Percentiles rank a stretch among this genome's conserved stretches.
Evolutionary conservation across 1,140 invertebrate genomes (phyloP).

Genomic region (Hermetia illucens): DNA sequence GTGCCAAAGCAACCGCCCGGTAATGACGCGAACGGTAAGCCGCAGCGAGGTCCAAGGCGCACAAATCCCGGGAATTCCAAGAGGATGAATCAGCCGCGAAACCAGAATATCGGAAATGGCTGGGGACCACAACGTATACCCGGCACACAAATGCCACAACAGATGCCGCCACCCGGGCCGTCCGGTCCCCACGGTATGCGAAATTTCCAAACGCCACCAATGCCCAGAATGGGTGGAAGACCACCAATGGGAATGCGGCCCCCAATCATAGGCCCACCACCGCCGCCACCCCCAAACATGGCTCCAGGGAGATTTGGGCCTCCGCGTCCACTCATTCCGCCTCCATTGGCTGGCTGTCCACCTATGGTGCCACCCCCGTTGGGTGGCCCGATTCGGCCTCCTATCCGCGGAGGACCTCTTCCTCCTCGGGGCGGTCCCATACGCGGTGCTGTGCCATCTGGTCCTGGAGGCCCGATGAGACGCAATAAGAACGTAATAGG

Average conservation of each 20-base stretch:
- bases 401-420: neutral
- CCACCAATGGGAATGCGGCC: conserved; percentile 6
- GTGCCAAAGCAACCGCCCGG: conserved; percentile 6
- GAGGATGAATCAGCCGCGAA: neutral
- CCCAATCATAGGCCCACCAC: conserved; percentile 9
- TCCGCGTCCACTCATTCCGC: conserved; percentile 6
- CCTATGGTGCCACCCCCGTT: conserved; percentile 18
- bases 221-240: neutral
- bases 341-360: conserved; percentile 10
- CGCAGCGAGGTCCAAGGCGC: conserved; percentile 2
- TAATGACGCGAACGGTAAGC: conserved; percentile 4
- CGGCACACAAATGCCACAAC: conserved; percentile 4
- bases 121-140: neutral
- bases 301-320: neutral
- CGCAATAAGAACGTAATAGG: neutral
- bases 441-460: no score
- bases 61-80: neutral
- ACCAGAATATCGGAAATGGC: neutral
- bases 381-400: conserved; percentile 5
- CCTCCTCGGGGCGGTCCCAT: neutral
- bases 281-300: conserved; percentile 8
- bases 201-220: neutral
- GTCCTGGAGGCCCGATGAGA: neutral
- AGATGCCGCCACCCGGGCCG: no score
- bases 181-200: conserved; percentile 9